phyloP scores from a whole-genome alignment of 2,888 invertebrate genomes.

The Tinea pellionella region DNA sequence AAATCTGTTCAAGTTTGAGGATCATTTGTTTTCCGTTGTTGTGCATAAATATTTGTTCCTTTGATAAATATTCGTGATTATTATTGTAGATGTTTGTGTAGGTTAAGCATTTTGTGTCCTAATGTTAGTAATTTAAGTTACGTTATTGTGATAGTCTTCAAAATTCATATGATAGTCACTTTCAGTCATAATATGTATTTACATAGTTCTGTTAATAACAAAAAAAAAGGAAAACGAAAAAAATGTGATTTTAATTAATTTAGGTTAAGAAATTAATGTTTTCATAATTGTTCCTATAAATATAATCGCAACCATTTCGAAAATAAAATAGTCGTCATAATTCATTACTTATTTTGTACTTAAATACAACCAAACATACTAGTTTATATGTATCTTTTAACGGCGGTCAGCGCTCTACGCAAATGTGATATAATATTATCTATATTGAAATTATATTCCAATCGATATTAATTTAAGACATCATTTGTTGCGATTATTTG shows the following conservation, averaged over 20 bases:
- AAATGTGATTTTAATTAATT: constrained; percentile 45
- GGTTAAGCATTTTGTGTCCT: constrained; percentile 24
- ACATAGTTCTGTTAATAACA: constrained; percentile 38
- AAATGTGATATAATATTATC: neutral
- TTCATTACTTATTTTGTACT: constrained; percentile 49
- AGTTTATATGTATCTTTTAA: too few relatives aligned
- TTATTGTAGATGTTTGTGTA: neutral
- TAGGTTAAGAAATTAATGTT: constrained; percentile 13
- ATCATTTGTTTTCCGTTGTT: too few relatives aligned
- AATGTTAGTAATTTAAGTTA: constrained; percentile 27
- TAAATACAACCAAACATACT: constrained; percentile 33
- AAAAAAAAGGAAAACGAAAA: constrained; percentile 34
- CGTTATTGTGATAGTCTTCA: constrained; percentile 59
- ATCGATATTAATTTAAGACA: neutral
- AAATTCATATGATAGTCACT: constrained; percentile 63
- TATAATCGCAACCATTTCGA: constrained; percentile 41
- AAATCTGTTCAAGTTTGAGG: too few relatives aligned
- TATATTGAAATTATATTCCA: neutral
- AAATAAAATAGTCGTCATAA: constrained; percentile 25
- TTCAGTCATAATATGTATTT: constrained; percentile 67
- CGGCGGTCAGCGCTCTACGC: neutral
- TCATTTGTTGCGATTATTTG: neutral
- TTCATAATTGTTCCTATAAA: constrained; percentile 50
- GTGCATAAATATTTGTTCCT: constrained; percentile 36
- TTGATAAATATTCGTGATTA: constrained; percentile 27